Evolutionary conservation across 2,888 invertebrate species (phyloP).

Genomic region (Dynastes grantii): DNA sequence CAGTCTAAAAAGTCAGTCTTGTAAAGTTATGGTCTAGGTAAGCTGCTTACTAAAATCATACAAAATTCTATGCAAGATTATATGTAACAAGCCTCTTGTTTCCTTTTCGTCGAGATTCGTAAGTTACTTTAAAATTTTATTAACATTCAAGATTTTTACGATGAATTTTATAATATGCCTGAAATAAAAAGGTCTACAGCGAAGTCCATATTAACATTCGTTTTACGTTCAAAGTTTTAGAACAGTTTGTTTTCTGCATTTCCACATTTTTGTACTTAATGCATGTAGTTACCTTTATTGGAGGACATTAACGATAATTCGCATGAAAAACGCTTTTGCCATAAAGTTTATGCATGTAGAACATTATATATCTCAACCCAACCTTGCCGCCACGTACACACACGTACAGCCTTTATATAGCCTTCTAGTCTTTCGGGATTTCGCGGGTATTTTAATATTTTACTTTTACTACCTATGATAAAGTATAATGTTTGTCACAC

Average conservation of each 20-base stretch:
- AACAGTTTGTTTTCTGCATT: constrained; percentile 8
- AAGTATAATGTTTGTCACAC: constrained; percentile 31
- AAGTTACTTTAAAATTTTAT: constrained; percentile 10
- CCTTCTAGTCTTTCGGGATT: constrained; percentile 29
- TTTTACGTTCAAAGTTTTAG: constrained; percentile 8
- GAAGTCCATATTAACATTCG: not conserved
- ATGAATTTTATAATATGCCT: not conserved
- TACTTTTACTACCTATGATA: constrained; percentile 38
- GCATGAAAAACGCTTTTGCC: constrained; percentile 25
- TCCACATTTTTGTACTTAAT: constrained; percentile 18
- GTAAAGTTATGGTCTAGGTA: too few relatives aligned
- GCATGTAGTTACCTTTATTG: constrained; percentile 24
- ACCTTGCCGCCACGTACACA: not conserved
- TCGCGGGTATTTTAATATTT: constrained; percentile 27
- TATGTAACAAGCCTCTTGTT: not conserved
- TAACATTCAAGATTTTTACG: constrained; percentile 10
- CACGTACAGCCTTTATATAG: constrained; percentile 12
- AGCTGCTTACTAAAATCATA: too few relatives aligned
- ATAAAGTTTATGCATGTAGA: constrained; percentile 26
- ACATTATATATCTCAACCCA: not conserved
- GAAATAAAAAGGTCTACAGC: not conserved
- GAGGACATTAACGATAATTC: constrained; percentile 19
- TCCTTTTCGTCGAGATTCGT: not conserved
- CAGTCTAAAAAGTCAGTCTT: too few relatives aligned
- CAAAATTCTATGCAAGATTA: too few relatives aligned